Evolutionary conservation across 2,113 vertebrate genomes (phyloP), one percentile per base, ranked within the genome.

Genomic region (Psettodes erumei): DNA sequence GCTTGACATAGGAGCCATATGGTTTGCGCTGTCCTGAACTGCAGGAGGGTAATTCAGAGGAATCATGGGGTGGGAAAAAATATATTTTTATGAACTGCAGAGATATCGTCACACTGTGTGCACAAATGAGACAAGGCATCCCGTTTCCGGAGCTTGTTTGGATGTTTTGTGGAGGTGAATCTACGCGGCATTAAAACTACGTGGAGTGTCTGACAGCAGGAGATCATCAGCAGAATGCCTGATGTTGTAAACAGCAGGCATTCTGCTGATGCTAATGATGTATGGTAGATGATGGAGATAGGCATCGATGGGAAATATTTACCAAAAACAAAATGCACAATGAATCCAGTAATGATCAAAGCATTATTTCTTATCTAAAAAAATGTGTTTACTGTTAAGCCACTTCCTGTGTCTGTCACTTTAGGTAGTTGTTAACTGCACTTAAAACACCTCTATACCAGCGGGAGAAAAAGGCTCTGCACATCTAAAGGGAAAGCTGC

Each of bases 1-100:
- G 58, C 59, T n/a, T 84, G 81, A 83, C 69, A 40, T 40, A 33
- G 64, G 65, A 67, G 50, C 23, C 53, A 30, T 30, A 65, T 70
- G 56, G 59, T 75, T 65, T 51, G 59, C 32, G 35, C 55, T 64
- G 67, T 64, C 40, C 63, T 75, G 40, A 70, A 72, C 43, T n/a
- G 12, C n/a, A 30, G 11, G 37, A 33, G 27, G 42, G 4, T 48
- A 35, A 68, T 28, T 59, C 33, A 51, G 37, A 27, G 62, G 54
- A 61, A 25, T 43, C 11, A n/a, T 3, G 43, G 47, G 7, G 68
- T 16, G 42, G 71, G 56, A 56, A n/a, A n/a, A n/a, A n/a, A n/a
- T n/a, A n/a, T n/a, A n/a, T n/a, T n/a, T n/a, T n/a, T 38, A 23
- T 50, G 53, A 64, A 56, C 21, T 38, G 51, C 25, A 1, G 32